phyloP scores from a whole-genome alignment of 2,113 vertebrate genomes.

The Chloebia gouldiae region DNA sequence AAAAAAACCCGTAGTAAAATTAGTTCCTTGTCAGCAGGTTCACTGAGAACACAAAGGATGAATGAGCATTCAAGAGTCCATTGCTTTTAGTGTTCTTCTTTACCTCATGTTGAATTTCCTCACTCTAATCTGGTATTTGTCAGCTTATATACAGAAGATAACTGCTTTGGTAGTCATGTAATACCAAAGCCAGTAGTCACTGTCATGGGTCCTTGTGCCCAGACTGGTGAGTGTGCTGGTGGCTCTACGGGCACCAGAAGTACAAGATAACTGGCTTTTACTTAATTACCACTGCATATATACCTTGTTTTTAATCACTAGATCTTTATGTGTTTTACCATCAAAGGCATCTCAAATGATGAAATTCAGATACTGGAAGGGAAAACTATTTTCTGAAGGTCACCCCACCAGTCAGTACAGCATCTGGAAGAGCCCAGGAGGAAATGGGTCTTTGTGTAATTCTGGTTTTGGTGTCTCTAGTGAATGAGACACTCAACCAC shows the following conservation, averaged over 20 bases:
- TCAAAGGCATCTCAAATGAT: background rate
- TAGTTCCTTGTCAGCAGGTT: background rate
- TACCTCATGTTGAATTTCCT: background rate
- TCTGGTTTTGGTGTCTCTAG: background rate
- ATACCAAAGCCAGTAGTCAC: background rate
- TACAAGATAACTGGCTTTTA: background rate
- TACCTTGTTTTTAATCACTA: background rate
- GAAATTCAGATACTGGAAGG: background rate
- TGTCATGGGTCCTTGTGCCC: background rate
- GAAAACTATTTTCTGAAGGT: background rate
- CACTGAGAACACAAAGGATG: background rate
- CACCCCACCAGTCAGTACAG: background rate
- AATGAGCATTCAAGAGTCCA: background rate
- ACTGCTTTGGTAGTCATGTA: background rate
- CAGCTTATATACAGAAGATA: background rate
- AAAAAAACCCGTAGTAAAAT: background rate
- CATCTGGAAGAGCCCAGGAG: background rate
- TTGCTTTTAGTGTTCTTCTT: background rate
- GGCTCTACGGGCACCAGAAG: background rate
- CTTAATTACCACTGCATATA: background rate
- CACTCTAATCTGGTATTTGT: background rate
- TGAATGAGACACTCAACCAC: slow-evolving; percentile 31
- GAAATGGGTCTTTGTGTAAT: background rate
- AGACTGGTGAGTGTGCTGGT: background rate
- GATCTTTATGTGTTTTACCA: background rate